Base-by-base conservation (phyloP, 1,140 invertebrate genomes). In the Acromyrmex heyeri region DNA sequence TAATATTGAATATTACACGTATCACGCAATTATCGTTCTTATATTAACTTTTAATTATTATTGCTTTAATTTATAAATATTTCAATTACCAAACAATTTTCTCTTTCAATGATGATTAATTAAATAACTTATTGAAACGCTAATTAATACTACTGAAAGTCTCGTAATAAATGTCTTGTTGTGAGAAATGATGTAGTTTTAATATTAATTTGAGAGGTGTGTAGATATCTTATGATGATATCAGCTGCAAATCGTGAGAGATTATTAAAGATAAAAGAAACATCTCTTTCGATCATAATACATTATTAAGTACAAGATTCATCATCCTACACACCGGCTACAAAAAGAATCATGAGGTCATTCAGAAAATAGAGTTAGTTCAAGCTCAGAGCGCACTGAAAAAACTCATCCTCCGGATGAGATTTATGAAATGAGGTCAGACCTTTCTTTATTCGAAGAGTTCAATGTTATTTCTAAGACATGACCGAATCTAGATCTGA, bases 401-500 rank as follows among this genome's bases (percentile, higher is more conserved):
- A 24, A 24, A 24, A 24, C 24, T 24, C 24, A 24, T 24, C 24
- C 65, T 70, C 24, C 53, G 50, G 50, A 50, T 8, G 8, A 61
- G 24, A 50, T 85, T 79, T 86, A 12, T 59, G 69, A 48, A 88
- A 88, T 50, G 8, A 57, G 69, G 59, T 67, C 87, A 30, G 59
- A 6, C 21, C 38, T 77, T 30, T 48, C 59, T 55, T 30, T 44
- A 53, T 85, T 2, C 38, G 50, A 53, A 88, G 79, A 86, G 87
- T 89, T 89, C 88, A 89, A 89, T 89, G 88, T 88, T 88, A 88
- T 67, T 86, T 88, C 24, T 44, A 81, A 44, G 72, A 88, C 72
- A 48, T 24, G 50, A 73, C 53, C 44, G 61, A 78, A 65, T 78
- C 59, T 55, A 48, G 77, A 81, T 55, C 77, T 2, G 44, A 21